These are phyloP conservation scores for Dolichopus griseipennis DNA, from an alignment of 2,888 invertebrate species.

Conservation along the genomic window DNA sequence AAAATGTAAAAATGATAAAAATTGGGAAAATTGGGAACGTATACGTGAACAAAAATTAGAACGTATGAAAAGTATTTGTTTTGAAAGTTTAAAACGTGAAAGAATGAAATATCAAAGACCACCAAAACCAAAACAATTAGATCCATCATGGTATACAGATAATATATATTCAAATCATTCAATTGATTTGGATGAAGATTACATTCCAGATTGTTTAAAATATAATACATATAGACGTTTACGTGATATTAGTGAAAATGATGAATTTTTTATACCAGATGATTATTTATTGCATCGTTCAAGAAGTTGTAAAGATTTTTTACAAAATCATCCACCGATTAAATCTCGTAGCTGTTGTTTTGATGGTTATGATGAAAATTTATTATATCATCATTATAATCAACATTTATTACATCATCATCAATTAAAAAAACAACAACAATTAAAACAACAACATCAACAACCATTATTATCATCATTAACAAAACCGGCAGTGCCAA, in stretches of 20 bases:
- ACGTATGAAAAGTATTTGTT: constrained; percentile 42
- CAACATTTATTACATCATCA: not conserved
- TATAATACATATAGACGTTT: constrained; percentile 34
- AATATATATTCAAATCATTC: constrained; percentile 44
- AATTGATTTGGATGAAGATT: constrained; percentile 40
- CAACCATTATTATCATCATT: constrained; percentile 25
- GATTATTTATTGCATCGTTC: constrained; percentile 37
- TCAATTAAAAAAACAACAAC: constrained; percentile 12
- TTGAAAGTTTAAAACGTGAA: constrained; percentile 41
- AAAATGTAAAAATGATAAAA: constrained; percentile 39
- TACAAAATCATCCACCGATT: constrained; percentile 26
- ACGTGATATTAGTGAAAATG: constrained; percentile 38
- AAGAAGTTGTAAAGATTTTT: constrained; percentile 40
- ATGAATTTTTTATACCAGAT: constrained; percentile 32
- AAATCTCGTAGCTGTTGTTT: constrained; percentile 43
- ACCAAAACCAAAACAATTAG: constrained; percentile 38
- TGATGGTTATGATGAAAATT: constrained; percentile 31
- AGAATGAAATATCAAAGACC: constrained; percentile 34
- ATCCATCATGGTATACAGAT: constrained; percentile 43
- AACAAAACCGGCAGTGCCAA: constrained; percentile 37
- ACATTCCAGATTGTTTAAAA: constrained; percentile 39
- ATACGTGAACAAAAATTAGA: constrained; percentile 43
- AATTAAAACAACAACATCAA: constrained; percentile 21
- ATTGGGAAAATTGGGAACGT: constrained; percentile 44
- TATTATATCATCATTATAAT: constrained; percentile 16